Evolutionary conservation across 1,140 invertebrate genomes (phyloP), one percentile per base, ranked within the genome.

Genomic region (Conus ventricosus): DNA sequence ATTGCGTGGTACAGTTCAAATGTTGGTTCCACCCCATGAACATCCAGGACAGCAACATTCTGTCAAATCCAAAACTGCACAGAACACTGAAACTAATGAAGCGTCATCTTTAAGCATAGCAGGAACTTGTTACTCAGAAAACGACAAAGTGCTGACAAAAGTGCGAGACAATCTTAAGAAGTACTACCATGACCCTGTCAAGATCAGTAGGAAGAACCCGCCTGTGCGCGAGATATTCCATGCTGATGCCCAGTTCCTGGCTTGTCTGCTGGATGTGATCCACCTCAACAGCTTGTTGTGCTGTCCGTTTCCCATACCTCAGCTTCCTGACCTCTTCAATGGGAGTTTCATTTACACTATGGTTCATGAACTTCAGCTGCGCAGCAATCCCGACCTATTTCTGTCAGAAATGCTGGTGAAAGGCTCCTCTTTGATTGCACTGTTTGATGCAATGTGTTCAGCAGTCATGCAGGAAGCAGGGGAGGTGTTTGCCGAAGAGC

Each of bases 291-390:
- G 93, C 71, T 75, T 95, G 17, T 90, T 95, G n/a, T 83, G 82
- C 10, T 85, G 53, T 25, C 94, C 94, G 0, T 90, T 93, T 2
- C 57, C 60, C 20, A 80, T 78, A 25, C 67, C 91, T 1, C 81
- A 90, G 23, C 90, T 91, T 27, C 88, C 91, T 13, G 13, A 86
- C 6, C 80, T 94, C 27, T 93, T 94, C 87, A 93, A 91, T 90
- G 94, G 94, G 7, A 92, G 91, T 15, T 94, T 94, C 90, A 17
- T 94, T 27, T 94, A 94, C 88, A 93, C 92, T 87, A 91, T 94
- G 63, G 90, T 85, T 83, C 83, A 71, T 27, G 92, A 94, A 20
- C 87, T 94, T 1, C 75, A 90, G 15, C 27, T 25, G 15, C 87
- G 93, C 39, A 78, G 89, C 25, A 90, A 92, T 54, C 91, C 93